Base-by-base conservation (phyloP, 2,797 vertebrate genomes). In the Xenentodon cancila region DNA sequence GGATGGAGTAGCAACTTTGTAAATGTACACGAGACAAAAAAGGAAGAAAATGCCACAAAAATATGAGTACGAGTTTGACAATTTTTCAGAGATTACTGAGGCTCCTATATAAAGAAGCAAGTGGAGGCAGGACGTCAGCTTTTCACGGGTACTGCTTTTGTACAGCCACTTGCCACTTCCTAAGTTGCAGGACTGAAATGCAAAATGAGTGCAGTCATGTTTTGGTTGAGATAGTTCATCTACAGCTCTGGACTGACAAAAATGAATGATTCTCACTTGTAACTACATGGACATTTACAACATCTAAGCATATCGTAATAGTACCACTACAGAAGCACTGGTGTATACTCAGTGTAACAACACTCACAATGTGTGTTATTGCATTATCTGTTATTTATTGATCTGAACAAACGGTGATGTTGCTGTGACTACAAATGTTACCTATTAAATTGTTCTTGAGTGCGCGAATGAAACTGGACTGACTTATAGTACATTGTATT, bases 311-410 rank as follows among this genome's bases (percentile, higher is more conserved):
- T 37, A 55, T 30, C 7, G 7, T 53, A 50, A 65, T 53, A 69
- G 71, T 25, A 49, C 27, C 46, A 58, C 25, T 21, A 49, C 58
- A 73, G 45, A 51, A 56, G 46, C 43, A 15, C 20, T n/a, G 59
- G 40, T 59, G 20, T 53, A 9, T 42, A 11, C 21, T 64, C 40
- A 40, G 44, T 4, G 15, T 75, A 71, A 50, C 46, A 57, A 72
- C 78, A 84, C 53, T 78, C 57, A 79, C 71, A 75, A 18, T 19
- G 64, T 56, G 53, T 75, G 53, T 70, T 68, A 77, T 77, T 72
- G 53, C 67, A 70, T 79, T 83, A 68, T 67, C 20, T 65, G 71
- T 61, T 70, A 73, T 84, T 73, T 93, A 92, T 62, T 78, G 64
- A 67, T 73, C 72, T 72, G 70, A 75, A 63, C 66, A 71, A 70